These are phyloP conservation scores for Pantelozetes paolii DNA, from an alignment of 2,888 invertebrate species.

Conservation along the genomic window DNA sequence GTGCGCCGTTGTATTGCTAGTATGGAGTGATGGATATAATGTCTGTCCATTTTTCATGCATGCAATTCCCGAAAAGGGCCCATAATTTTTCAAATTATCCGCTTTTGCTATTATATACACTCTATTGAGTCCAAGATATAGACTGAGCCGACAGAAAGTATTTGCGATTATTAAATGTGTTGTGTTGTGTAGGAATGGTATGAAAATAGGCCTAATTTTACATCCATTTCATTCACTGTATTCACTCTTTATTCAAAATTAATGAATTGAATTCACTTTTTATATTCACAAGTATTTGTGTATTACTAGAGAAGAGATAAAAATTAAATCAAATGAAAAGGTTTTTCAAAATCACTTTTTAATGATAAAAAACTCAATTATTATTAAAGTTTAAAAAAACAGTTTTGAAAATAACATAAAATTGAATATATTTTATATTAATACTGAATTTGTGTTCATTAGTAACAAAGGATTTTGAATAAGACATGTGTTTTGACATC, in stretches of 20 bases:
- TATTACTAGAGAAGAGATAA: too few species aligned
- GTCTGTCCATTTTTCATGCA: slow-evolving; percentile 27
- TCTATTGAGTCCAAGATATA: slow-evolving; percentile 1
- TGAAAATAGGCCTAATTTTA: slow-evolving; percentile 28
- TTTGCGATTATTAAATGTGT: too few species aligned
- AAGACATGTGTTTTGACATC: too few species aligned
- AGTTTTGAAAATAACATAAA: neutral
- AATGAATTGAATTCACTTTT: neutral
- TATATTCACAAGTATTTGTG: too few species aligned
- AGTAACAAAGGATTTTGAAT: neutral
- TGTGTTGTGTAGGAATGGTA: neutral
- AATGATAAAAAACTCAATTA: neutral
- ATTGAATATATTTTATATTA: neutral
- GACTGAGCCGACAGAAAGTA: neutral
- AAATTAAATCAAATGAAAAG: too few species aligned
- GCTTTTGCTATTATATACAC: slow-evolving; percentile 3
- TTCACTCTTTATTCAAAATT: neutral
- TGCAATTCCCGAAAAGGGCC: neutral
- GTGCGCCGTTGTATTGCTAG: too few species aligned
- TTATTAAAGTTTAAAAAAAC: neutral
- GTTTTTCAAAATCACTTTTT: neutral
- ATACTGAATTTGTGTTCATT: neutral
- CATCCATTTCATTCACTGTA: neutral
- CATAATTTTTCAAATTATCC: slow-evolving; percentile 30
- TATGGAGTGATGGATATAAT: slow-evolving; percentile 23